phyloP scores from a whole-genome alignment of 2,797 vertebrate species.

The Potorous gilbertii region DNA sequence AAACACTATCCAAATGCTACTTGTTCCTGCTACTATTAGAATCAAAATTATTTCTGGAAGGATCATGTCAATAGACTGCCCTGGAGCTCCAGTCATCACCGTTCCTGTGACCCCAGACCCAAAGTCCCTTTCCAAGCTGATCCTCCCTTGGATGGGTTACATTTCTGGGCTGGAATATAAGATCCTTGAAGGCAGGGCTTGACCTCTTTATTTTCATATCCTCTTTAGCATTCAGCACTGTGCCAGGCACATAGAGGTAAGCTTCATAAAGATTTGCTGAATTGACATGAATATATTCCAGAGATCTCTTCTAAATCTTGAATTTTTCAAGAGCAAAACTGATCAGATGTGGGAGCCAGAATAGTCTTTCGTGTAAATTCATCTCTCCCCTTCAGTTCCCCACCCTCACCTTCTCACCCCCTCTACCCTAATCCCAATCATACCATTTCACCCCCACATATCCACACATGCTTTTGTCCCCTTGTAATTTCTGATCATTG shows the following conservation, averaged over 20 bases:
- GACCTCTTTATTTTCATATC: not conserved
- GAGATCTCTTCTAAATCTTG: not conserved
- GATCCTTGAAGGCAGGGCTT: too few species aligned
- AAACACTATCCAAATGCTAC: not conserved
- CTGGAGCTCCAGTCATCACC: not conserved
- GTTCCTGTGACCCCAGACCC: not conserved
- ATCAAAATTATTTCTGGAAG: not conserved
- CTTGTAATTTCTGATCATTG: not conserved
- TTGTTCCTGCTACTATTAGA: not conserved
- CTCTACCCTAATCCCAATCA: too few species aligned
- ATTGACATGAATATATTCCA: not conserved
- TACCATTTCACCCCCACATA: too few species aligned
- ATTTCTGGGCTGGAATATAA: too few species aligned
- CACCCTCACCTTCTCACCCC: not conserved
- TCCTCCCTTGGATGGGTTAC: not conserved
- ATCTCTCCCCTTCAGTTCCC: not conserved
- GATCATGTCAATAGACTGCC: rapidly evolving
- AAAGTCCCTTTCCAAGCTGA: not conserved
- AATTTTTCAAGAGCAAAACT: not conserved
- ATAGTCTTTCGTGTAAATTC: not conserved
- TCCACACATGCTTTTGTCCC: not conserved
- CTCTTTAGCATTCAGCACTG: not conserved
- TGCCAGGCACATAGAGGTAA: not conserved
- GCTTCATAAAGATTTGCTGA: not conserved
- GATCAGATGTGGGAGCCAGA: not conserved